Conservation (phyloP, 1,140 invertebrate species). For the Ladona fulva region DNA sequence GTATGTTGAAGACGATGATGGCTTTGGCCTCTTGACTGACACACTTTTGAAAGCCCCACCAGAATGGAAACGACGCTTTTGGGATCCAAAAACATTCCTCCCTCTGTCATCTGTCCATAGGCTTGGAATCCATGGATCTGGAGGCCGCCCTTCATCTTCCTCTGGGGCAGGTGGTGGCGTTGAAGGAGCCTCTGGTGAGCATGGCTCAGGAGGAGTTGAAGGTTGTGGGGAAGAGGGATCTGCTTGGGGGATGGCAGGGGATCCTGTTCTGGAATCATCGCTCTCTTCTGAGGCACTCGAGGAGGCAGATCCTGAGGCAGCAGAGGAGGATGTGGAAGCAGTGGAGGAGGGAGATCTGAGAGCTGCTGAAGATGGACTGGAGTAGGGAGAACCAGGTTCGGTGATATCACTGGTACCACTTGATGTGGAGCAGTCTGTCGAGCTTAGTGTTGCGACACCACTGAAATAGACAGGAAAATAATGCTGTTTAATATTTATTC, state of each 20-base stretch:
- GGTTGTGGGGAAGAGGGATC: conserved; percentile 27
- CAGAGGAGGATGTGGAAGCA: conserved; percentile 25
- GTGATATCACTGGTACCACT: conserved; percentile 62
- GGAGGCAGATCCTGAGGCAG: background rate
- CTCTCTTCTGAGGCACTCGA: conserved; percentile 24
- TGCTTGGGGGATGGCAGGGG: conserved; percentile 34
- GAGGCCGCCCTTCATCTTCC: background rate
- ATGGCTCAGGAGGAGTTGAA: background rate
- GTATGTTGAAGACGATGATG: conserved; percentile 16
- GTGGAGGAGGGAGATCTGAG: conserved; percentile 41
- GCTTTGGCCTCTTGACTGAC: conserved; percentile 17
- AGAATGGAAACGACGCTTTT: background rate
- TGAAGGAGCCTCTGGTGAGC: background rate
- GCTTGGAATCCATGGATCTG: conserved; percentile 10
- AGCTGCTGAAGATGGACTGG: conserved; percentile 20
- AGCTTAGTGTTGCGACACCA: conserved; percentile 58
- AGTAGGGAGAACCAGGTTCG: conserved; percentile 65
- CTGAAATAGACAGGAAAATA: conserved; percentile 38
- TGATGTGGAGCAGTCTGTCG: conserved; percentile 45
- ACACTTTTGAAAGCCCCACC: conserved; percentile 22
- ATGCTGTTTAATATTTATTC: background rate
- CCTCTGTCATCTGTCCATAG: background rate
- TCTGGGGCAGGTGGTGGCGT: background rate
- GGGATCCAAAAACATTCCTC: background rate
- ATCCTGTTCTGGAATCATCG: conserved; percentile 38